A percentile compares a stretch with the other conserved stretches of the same genome.
Conservation (phyloP, 2,113 vertebrate genomes). For the Tamias sibiricus region DNA sequence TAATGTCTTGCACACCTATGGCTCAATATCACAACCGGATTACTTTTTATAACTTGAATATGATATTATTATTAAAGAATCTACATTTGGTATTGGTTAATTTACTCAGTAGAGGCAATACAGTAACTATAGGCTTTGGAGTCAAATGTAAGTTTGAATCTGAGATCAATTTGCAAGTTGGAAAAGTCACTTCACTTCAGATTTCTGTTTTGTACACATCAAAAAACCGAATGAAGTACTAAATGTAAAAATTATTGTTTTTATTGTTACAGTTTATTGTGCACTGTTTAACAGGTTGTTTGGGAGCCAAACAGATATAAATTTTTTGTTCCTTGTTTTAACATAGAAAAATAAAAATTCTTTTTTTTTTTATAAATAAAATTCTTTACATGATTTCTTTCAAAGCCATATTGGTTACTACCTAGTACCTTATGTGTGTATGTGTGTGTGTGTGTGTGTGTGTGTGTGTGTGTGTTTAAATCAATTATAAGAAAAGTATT, state of each 20-base stretch:
- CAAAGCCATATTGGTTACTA: not conserved
- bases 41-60: not conserved
- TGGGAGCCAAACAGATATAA: not conserved
- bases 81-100: not conserved
- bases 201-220: not conserved
- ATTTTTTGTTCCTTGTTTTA: constrained; percentile 17
- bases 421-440: not conserved
- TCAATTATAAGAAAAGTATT: constrained; percentile 28
- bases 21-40: not conserved
- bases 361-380: not conserved
- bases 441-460: not conserved
- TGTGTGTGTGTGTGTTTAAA: not conserved
- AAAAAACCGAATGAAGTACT: not conserved
- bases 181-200: not conserved
- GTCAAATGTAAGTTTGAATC: constrained; percentile 9
- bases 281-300: not conserved
- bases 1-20: not conserved
- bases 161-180: constrained; percentile 21
- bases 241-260: not conserved
- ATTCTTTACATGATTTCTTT: constrained; percentile 37
- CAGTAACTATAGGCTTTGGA: not conserved
- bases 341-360: not conserved
- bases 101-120: constrained; percentile 26
- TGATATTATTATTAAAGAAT: constrained; percentile 15
- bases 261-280: constrained; percentile 1